Evolutionary conservation across 2,113 vertebrate species (phyloP), one percentile per base, ranked within the genome.

Genomic region (Melozone crissalis): DNA sequence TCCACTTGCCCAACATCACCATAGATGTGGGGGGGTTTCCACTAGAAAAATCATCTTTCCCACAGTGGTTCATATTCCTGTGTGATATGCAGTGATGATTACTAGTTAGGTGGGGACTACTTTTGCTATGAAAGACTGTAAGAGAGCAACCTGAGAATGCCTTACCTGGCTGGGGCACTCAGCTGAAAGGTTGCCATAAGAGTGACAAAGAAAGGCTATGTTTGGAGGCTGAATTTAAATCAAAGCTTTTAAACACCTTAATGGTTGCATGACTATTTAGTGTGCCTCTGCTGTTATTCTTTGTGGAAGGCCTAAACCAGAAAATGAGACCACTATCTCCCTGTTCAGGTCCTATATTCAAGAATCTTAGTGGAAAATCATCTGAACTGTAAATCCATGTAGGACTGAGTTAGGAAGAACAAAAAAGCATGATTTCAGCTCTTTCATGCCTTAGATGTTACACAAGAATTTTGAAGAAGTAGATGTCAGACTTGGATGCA

Each of bases 21-120:
- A 15, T 5, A 44, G 13, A 2, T 66, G 15, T 15, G 13, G 10
- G 5, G 0, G 0, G 15, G 63, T 67, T 78, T 4, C 41, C 5
- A 19, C 20, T 57, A 43, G 37, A 54, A 90, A 80, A 18, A 43
- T 62, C 7, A 9, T 55, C 1, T 31, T 52, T 85, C 5, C 49
- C 18, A 77, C 14, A 28, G 43, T 20, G 10, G 27, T 19, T 80
- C 59, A 46, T 59, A 37, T 61, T 83, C 11, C 21, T 57, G 19
- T 76, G 44, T 4, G 21, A 61, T 33, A 52, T 65, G 81, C 41
- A 41, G 4, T n/a, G 26, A 62, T 37, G 11, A 61, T 81, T 94
- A 54, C 8, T 57, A 51, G 31, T 59, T 79, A 83, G 33, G 33
- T n/a, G 43, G 21, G 31, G 65, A 88, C 57, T 24, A 16, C 21